phyloP scores from a whole-genome alignment of 2,888 invertebrate species.

The Helobdella robusta region DNA sequence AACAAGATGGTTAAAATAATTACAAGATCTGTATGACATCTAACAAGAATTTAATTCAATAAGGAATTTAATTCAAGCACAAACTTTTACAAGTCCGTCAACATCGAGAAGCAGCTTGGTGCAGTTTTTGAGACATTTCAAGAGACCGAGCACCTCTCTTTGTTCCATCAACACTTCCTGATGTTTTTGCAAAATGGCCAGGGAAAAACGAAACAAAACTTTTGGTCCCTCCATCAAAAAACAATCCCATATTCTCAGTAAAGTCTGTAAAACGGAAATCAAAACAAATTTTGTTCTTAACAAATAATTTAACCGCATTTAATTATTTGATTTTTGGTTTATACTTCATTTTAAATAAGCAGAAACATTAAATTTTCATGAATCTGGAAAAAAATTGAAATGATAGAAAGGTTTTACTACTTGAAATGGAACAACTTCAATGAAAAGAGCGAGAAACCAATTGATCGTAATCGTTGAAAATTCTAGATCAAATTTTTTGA shows the following conservation, averaged over 20 bases:
- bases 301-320: background rate
- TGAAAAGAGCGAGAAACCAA: conserved; percentile 55
- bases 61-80: no score
- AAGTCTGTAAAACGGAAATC: conserved; percentile 44
- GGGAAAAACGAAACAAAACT: conserved; percentile 54
- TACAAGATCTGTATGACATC: no score
- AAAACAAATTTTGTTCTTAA: background rate
- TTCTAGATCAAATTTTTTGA: conserved; percentile 52
- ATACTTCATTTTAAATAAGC: no score
- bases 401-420: no score
- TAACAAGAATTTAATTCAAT: background rate
- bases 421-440: conserved; percentile 54
- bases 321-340: no score
- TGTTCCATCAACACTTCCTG: conserved; percentile 51
- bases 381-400: no score
- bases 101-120: conserved; percentile 52
- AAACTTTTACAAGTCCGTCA: conserved; percentile 51
- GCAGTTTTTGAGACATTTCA: conserved; percentile 52
- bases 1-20: no score
- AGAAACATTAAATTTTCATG: no score
- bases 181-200: conserved; percentile 53
- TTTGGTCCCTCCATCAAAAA: conserved; percentile 55
- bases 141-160: conserved; percentile 52
- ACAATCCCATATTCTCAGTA: conserved; percentile 55
- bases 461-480: conserved; percentile 54